Percentiles rank a stretch among this genome's conserved stretches.
phyloP scores from a whole-genome alignment of 1,140 invertebrate genomes.

The Hylaeus anthracinus region DNA sequence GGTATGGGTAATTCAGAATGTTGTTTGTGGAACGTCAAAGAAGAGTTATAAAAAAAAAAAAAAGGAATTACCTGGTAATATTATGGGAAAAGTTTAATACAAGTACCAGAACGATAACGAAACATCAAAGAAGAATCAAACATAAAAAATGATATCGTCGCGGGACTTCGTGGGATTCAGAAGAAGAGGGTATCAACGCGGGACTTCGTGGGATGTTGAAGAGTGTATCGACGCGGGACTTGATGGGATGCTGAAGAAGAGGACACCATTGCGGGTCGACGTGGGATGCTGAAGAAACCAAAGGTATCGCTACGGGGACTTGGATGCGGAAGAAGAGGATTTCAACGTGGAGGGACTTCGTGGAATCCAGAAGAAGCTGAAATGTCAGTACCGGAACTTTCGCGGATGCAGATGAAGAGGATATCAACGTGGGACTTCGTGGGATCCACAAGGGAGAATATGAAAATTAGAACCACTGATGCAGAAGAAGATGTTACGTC shows the following conservation, averaged over 20 bases:
- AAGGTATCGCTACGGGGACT: too few species aligned
- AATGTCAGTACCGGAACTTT: background rate
- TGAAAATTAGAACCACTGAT: background rate
- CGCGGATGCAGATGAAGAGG: background rate
- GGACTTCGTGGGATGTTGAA: background rate
- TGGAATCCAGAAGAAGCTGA: background rate
- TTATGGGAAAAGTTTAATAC: too few species aligned
- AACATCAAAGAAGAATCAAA: constrained; percentile 7
- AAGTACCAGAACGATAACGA: background rate
- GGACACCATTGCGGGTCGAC: background rate
- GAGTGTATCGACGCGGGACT: background rate
- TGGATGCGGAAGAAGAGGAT: background rate
- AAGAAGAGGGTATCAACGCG: background rate
- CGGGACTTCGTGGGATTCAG: background rate
- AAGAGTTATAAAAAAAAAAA: background rate
- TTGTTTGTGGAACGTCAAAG: constrained; percentile 5
- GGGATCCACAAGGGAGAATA: background rate
- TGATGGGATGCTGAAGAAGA: background rate
- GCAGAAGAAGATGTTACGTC: background rate
- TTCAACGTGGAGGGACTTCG: constrained; percentile 6
- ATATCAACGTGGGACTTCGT: background rate
- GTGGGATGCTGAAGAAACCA: background rate
- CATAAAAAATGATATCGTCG: background rate
- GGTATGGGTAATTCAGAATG: too few species aligned
- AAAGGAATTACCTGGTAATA: too few species aligned